phyloP scores from a whole-genome alignment of 2,113 vertebrate genomes.

The Sylvietta virens region DNA sequence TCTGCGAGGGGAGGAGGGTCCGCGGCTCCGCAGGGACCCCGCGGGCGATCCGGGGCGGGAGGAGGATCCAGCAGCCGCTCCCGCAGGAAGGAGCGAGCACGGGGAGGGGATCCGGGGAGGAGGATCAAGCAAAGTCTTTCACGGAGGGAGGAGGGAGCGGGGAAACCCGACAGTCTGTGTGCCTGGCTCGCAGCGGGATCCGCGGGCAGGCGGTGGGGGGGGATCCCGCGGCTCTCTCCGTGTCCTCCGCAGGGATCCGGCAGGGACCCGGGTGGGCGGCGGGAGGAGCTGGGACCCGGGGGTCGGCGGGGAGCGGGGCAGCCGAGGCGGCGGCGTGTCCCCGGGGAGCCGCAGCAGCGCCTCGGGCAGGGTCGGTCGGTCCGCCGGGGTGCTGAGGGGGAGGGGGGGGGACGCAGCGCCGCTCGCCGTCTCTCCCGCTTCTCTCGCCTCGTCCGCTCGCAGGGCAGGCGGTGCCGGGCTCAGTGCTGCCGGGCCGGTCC shows the following conservation, averaged over 20 bases:
- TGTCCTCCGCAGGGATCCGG: not conserved
- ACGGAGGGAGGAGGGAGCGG: not conserved
- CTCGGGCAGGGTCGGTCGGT: not conserved
- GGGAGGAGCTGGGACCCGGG: not conserved
- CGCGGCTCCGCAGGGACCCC: conserved; percentile 21
- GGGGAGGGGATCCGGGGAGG: conserved; percentile 45
- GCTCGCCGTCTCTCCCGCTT: too few species aligned
- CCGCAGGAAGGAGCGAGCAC: conserved; percentile 23
- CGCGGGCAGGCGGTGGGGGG: not conserved
- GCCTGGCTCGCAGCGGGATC: not conserved
- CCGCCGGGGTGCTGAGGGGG: not conserved
- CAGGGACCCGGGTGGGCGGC: not conserved
- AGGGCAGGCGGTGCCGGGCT: too few species aligned
- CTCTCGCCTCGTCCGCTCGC: too few species aligned
- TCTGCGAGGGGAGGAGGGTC: conserved; percentile 10
- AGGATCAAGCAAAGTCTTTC: conserved; percentile 35
- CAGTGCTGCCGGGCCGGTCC: too few species aligned
- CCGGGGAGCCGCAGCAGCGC: not conserved
- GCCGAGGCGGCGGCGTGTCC: not conserved
- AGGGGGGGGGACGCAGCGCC: not conserved
- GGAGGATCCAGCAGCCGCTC: conserved; percentile 36
- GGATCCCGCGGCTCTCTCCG: not conserved
- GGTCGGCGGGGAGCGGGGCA: conserved; percentile 16
- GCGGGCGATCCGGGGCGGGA: conserved; percentile 10
- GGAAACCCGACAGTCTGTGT: not conserved